These are phyloP conservation scores for Benitochromis conjunctus DNA, from an alignment of 2,113 vertebrate genomes.

Conservation along the genomic window DNA sequence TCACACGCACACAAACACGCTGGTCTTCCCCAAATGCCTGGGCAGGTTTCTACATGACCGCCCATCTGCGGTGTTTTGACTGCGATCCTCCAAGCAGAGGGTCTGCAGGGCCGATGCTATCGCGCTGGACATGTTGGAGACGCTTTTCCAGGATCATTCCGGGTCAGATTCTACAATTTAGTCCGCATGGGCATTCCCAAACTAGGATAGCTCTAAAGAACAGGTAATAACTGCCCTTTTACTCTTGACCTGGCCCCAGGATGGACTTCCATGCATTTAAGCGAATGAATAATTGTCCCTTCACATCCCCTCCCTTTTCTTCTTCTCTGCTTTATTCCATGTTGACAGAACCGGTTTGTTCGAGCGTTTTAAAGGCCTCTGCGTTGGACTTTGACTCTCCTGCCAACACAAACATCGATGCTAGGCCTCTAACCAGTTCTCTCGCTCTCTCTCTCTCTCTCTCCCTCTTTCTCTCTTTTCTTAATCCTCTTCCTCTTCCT, in stretches of 20 bases:
- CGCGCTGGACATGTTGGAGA: neutral
- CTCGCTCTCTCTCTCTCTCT: neutral
- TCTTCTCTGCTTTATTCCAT: neutral
- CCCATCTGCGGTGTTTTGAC: slow-evolving; percentile 33
- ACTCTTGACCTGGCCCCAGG: neutral
- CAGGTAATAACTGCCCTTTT: neutral
- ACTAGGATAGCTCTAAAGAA: neutral
- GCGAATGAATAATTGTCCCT: neutral
- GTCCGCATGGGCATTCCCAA: neutral
- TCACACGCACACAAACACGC: neutral
- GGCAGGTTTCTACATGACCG: slow-evolving; percentile 32
- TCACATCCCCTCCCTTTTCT: neutral
- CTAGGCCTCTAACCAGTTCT: slow-evolving; percentile 21
- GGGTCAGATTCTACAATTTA: neutral
- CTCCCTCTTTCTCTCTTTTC: neutral
- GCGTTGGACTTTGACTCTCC: slow-evolving; percentile 3
- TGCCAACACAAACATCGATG: slow-evolving; percentile 48
- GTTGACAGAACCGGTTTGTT: slow-evolving; percentile 28
- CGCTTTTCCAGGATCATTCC: neutral
- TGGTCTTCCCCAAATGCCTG: slow-evolving; percentile 39
- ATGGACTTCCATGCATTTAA: neutral
- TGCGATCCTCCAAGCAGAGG: slow-evolving; percentile 16
- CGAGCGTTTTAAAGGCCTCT: neutral
- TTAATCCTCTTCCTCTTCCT: slow-evolving; percentile 22
- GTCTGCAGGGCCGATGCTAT: slow-evolving; percentile 51